These are phyloP conservation scores for Falco naumanni DNA, from an alignment of 2,797 vertebrate species.

Conservation along the genomic window DNA sequence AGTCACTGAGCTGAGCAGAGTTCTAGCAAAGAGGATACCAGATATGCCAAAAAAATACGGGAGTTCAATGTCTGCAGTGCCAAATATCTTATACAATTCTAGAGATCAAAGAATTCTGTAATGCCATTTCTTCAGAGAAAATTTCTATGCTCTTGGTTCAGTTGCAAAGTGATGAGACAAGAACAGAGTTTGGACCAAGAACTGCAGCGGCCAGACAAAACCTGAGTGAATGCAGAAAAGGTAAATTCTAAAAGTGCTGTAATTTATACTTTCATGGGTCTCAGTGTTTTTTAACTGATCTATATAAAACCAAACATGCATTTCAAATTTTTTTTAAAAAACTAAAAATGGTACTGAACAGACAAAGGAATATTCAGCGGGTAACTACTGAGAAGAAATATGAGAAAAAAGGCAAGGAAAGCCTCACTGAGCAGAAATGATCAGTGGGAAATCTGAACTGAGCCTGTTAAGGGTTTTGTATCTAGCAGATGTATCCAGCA, in stretches of 20 bases:
- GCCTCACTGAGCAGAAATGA: neutral
- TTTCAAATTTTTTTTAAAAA: neutral
- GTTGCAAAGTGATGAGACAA: neutral
- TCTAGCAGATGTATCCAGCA: neutral
- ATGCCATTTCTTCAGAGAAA: accelerated
- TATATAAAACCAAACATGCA: neutral
- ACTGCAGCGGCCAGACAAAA: neutral
- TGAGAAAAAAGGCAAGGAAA: neutral
- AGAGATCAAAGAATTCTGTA: neutral
- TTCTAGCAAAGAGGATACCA: neutral
- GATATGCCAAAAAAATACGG: neutral
- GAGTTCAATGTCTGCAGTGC: neutral
- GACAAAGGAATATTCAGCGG: neutral
- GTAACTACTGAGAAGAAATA: neutral
- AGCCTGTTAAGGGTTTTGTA: neutral
- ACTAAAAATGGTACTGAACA: neutral
- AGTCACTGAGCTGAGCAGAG: neutral
- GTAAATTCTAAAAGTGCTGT: neutral
- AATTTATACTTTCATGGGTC: neutral
- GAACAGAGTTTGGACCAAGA: neutral
- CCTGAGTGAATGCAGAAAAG: neutral
- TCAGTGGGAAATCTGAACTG: neutral
- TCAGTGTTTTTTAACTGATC: neutral
- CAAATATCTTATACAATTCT: neutral
- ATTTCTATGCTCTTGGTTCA: neutral